Base-by-base conservation (phyloP, 2,113 vertebrate genomes). In the Tetrax tetrax region DNA sequence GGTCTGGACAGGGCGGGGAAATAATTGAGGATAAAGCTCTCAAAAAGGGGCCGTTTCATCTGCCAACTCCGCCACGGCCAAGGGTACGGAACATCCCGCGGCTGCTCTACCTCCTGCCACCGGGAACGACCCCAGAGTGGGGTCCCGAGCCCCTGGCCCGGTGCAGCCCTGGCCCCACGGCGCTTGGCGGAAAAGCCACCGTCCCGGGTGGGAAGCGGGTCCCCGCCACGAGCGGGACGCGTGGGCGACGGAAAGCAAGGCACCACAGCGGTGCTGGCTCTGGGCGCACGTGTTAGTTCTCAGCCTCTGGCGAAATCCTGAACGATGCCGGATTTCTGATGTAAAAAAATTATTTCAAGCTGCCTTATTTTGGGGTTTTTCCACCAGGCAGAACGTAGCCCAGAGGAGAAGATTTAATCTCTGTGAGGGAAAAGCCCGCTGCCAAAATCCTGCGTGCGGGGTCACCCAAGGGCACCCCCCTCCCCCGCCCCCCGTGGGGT, bases 31-130 rank as follows among this genome's bases (percentile, higher is more conserved):
- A 25, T 4, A 16, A 38, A 4, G 3, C 27, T 71, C 16, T 23
- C 37, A 16, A 38, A 45, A 89, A 43, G 15, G 41, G 21, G 38
- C 17, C 7, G 6, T 6, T 51, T 23, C 25, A 37, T 18, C 83
- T 31, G 53, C 4, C 5, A 80, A 14, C 61, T 3, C 15, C 0
- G 1, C 64, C 20, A 2, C 0, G 13, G 69, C 48, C 72, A 17
- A 25, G 18, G 69, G 43, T 24, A 12, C 4, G 1, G 25, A n/a
- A 17, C 4, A 14, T 4, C 41, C 35, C 1, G 1, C 38, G 22
- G 76, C 24, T 28, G 48, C 84, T 37, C n/a, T 10, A 19, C 19
- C n/a, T 48, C 43, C 43, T 59, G 16, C 2, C 7, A 0, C 1
- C 0, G 6, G 43, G 41, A 48, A 9, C 0, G n/a, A n/a, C 2